Evolutionary conservation across 2,797 vertebrate species (phyloP).

Genomic region (Melanotaenia trifasciata): DNA sequence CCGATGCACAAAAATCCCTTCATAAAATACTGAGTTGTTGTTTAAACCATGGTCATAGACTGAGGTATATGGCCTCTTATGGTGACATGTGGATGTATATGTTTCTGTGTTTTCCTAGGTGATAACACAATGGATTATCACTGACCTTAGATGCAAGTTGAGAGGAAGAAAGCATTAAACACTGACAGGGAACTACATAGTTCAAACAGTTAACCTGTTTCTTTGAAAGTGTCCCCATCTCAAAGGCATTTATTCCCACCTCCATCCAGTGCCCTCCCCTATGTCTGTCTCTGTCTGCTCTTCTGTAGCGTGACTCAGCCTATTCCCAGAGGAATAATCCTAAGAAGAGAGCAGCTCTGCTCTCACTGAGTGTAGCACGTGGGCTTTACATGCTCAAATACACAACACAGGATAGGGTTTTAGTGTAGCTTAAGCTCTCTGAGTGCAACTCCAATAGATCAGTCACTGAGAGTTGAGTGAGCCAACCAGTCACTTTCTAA

Average conservation of each 20-base stretch:
- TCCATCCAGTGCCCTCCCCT: constrained; percentile 13
- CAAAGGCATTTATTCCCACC: constrained; percentile 26
- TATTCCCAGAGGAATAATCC: constrained; percentile 78
- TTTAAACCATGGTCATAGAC: constrained; percentile 4
- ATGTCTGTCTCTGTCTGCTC: constrained; percentile 39
- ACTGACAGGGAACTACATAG: constrained; percentile 7
- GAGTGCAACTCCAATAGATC: constrained; percentile 59
- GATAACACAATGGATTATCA: constrained; percentile 22
- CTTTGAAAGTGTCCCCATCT: constrained; percentile 30
- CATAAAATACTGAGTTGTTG: constrained; percentile 13
- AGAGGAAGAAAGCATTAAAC: constrained; percentile 16
- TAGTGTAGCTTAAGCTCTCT: constrained; percentile 66
- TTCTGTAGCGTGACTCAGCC: constrained; percentile 76
- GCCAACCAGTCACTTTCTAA: constrained; percentile 12
- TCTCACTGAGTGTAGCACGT: constrained; percentile 62
- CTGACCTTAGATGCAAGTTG: constrained; percentile 8
- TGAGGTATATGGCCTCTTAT: constrained; percentile 8
- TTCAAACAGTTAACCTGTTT: constrained; percentile 30
- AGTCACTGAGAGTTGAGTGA: constrained; percentile 50
- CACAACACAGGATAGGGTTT: constrained; percentile 65
- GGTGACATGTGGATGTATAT: constrained; percentile 17
- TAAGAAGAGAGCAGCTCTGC: constrained; percentile 63
- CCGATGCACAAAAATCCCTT: neutral
- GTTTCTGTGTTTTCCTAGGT: constrained; percentile 22
- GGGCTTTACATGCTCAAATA: constrained; percentile 60